Base-by-base conservation (phyloP, 1,140 invertebrate species). In the Maniola jurtina region DNA sequence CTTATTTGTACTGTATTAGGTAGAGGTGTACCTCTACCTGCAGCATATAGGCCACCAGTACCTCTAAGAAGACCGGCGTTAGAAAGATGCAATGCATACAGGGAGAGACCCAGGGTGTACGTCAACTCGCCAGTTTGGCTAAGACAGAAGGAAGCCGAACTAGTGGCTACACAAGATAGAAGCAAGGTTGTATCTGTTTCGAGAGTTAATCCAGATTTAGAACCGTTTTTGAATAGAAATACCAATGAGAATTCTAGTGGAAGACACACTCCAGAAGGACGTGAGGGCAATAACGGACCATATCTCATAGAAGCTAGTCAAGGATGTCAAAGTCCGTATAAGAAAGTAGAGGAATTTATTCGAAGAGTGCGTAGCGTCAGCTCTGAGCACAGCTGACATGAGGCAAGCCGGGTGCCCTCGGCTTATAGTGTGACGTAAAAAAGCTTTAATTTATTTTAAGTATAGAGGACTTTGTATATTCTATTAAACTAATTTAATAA, bases 1-100 rank as follows among this genome's bases (percentile, higher is more conserved):
- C 91, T 95, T 5, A 92, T 95, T 52, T 93, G 92, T 67, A 89
- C 86, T 11, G 76, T 94, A 35, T 89, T 94, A 70, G 92, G 93
- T 2, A 74, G 84, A 70, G 80, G 86, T 34, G 86, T 87, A 2
- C 83, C 88, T 5, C 79, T 89, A 48, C 82, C 87, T 36, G 83
- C 86, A 6, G 84, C 79, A 0, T 88, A 89, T 25, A 77, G 87
- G 66, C 86, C 86, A 0, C 84, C 87, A 42, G 80, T 84, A 6
- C 86, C 88, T 6, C 58, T 88, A 0, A 70, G 84, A 54, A 77
- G 88, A 63, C 86, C 86, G 5, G 87, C 83, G 6, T 77, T 90
- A 56, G 88, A 90, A 70, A 75, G 88, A 59, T 86, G 86, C 50
- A 89, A 89, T 50, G 88, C 88, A 61, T 69, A 88, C 33, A 73